phyloP scores from a whole-genome alignment of 2,888 invertebrate genomes.

The Callinectes sapidus region DNA sequence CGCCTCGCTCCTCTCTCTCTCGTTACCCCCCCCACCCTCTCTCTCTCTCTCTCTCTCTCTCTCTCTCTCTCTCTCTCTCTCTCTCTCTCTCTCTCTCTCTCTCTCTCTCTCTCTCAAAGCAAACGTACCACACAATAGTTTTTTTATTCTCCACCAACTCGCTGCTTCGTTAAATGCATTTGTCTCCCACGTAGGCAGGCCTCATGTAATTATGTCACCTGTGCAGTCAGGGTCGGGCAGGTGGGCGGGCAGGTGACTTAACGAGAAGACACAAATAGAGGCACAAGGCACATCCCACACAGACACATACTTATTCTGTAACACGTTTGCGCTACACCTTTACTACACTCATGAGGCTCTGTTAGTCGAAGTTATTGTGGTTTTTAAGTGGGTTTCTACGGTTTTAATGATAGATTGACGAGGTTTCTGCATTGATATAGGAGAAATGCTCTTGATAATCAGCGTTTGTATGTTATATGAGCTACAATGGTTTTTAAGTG shows the following conservation, averaged over 20 bases:
- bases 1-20: constrained; percentile 38
- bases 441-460: no score
- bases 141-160: not conserved
- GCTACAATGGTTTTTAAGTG: no score
- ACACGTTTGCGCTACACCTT: no score
- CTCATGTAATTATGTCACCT: not conserved
- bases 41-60: constrained; percentile 32
- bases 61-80: constrained; percentile 31
- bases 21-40: constrained; percentile 19
- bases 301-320: not conserved
- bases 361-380: no score
- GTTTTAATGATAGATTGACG: no score
- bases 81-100: not conserved
- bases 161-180: not conserved
- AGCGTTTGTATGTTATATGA: no score
- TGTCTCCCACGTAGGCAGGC: not conserved
- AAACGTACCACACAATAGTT: not conserved
- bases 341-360: no score
- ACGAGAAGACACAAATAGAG: not conserved
- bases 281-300: not conserved
- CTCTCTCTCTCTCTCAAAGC: no score
- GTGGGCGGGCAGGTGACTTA: not conserved
- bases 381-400: no score
- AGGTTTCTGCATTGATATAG: no score
- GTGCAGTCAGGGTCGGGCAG: not conserved